These are phyloP conservation scores for Hybos culiciformis DNA, from an alignment of 2,888 invertebrate genomes.

Conservation along the genomic window DNA sequence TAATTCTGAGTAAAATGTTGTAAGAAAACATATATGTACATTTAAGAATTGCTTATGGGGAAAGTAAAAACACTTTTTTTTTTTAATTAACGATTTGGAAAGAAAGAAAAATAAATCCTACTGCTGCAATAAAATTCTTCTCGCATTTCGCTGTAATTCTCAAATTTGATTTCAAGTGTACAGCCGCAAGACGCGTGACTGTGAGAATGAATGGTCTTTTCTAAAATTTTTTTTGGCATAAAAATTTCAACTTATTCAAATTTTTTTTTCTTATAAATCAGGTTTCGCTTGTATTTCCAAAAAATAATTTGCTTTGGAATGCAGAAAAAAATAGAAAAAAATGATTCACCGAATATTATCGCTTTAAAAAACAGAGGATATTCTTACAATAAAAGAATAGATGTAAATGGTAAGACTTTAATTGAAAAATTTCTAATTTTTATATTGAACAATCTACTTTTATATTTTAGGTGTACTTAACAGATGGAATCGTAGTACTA, in stretches of 20 bases:
- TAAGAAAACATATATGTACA: too few species aligned
- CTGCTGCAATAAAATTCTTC: too few species aligned
- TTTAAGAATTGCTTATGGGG: too few species aligned
- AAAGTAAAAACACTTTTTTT: too few species aligned
- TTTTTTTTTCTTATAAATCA: constrained; percentile 23
- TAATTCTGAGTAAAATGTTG: too few species aligned
- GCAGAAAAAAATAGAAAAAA: constrained; percentile 19
- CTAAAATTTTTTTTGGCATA: too few species aligned
- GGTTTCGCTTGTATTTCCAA: constrained; percentile 57
- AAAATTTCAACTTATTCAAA: constrained; percentile 2
- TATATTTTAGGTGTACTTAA: constrained; percentile 19
- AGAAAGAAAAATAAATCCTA: too few species aligned
- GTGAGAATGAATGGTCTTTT: too few species aligned
- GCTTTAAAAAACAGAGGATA: constrained; percentile 17
- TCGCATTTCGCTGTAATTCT: too few species aligned
- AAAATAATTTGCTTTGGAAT: constrained; percentile 55
- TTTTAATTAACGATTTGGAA: too few species aligned
- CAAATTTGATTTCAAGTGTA: too few species aligned
- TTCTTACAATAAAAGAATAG: constrained; percentile 20
- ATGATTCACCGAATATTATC: constrained; percentile 22
- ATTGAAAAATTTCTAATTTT: background rate
- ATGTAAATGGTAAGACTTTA: constrained; percentile 3
- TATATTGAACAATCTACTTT: background rate
- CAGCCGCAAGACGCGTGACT: too few species aligned
- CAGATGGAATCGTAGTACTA: constrained; percentile 32